Evolutionary conservation across 2,888 invertebrate genomes (phyloP).

Genomic region (Antitype chi): DNA sequence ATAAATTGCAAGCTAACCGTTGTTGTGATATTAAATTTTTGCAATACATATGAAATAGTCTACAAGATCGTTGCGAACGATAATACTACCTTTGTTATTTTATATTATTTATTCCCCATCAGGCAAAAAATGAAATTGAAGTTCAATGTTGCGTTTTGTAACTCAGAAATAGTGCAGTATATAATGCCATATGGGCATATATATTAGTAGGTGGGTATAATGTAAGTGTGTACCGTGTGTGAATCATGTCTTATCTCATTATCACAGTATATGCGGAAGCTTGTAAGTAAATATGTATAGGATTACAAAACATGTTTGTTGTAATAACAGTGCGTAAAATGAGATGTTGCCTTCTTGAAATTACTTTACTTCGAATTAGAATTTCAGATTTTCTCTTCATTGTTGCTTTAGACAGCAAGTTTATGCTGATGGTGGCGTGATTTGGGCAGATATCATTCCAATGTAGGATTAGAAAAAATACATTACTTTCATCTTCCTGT

Average conservation of each 20-base stretch:
- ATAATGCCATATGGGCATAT: not conserved
- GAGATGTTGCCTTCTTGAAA: conserved; percentile 20
- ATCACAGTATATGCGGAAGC: conserved; percentile 51
- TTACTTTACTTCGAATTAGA: conserved; percentile 21
- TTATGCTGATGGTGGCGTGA: fast-evolving
- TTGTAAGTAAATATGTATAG: conserved; percentile 41
- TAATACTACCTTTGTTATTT: not conserved
- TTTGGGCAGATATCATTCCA: not conserved
- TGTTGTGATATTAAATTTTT: not conserved
- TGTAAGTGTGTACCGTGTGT: conserved; percentile 9
- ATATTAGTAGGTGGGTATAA: not conserved
- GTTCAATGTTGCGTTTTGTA: not conserved
- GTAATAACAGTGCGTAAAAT: conserved; percentile 42
- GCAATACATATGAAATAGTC: not conserved
- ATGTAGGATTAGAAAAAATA: not conserved
- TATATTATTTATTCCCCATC: not conserved
- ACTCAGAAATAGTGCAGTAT: not conserved
- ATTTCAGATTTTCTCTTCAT: conserved; percentile 5
- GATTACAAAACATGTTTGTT: conserved; percentile 50
- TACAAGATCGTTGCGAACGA: not conserved
- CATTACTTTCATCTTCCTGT: too few relatives aligned
- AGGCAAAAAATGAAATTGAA: not conserved
- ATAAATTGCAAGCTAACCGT: not conserved
- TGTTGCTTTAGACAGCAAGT: not conserved
- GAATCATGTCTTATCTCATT: conserved; percentile 54